Percentiles rank a stretch among this genome's conserved stretches.
Conservation (phyloP, 2,888 invertebrate species). For the Tubulanus polymorphus region DNA sequence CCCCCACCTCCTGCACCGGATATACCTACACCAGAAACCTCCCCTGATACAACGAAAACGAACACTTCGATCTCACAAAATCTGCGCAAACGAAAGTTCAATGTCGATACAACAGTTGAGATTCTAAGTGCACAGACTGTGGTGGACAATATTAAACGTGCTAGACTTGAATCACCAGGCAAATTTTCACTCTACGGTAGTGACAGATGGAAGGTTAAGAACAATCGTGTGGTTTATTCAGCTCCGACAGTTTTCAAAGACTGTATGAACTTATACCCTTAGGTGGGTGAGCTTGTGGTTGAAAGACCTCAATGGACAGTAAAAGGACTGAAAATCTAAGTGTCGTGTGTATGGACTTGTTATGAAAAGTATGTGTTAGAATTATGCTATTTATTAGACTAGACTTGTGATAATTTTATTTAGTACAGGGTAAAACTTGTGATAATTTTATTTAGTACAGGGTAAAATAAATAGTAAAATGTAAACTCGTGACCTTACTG, state of each 20-base stretch:
- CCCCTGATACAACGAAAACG: background rate
- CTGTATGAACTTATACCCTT: background rate
- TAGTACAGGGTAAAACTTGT: too few relatives aligned
- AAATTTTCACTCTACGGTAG: background rate
- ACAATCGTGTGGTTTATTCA: background rate
- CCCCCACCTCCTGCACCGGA: background rate
- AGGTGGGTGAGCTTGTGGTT: too few relatives aligned
- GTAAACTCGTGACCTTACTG: too few relatives aligned
- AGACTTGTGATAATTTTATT: too few relatives aligned
- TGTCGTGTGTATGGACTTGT: too few relatives aligned
- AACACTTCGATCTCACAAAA: background rate
- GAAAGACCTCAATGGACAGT: too few relatives aligned
- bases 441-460: too few relatives aligned
- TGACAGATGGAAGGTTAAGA: background rate
- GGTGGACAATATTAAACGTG: background rate
- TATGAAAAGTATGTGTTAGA: too few relatives aligned
- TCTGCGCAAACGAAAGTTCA: background rate
- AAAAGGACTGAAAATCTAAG: too few relatives aligned
- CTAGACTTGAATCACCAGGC: background rate
- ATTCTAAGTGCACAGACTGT: background rate
- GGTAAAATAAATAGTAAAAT: too few relatives aligned
- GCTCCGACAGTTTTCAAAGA: background rate
- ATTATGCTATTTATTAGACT: too few relatives aligned
- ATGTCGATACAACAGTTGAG: background rate
- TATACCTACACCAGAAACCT: background rate